Evolutionary conservation across 2,113 vertebrate genomes (phyloP).

Genomic region (Edolisoma coerulescens): DNA sequence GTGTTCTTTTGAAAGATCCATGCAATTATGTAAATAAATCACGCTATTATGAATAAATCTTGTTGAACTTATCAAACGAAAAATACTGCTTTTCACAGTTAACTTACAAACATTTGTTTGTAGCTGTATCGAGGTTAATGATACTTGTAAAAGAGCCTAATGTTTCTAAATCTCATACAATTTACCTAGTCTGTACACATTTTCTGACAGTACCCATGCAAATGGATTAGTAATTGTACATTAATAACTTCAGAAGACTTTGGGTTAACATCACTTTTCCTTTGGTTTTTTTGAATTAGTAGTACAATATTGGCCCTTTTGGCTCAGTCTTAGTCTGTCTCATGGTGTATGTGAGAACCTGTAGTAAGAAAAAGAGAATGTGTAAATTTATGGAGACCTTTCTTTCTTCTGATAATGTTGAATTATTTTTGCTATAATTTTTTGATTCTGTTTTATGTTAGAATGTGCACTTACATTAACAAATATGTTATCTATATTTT

Average conservation of each 20-base stretch:
- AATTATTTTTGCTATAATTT: background rate
- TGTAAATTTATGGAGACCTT: background rate
- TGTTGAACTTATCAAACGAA: background rate
- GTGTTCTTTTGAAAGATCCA: background rate
- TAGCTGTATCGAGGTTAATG: background rate
- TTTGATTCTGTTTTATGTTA: background rate
- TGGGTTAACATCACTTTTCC: accelerated
- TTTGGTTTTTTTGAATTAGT: background rate
- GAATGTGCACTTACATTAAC: background rate
- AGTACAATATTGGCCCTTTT: background rate
- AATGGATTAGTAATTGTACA: background rate
- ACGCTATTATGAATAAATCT: background rate
- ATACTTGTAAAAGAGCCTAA: background rate
- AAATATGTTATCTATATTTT: background rate
- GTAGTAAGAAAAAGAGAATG: background rate
- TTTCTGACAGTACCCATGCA: background rate
- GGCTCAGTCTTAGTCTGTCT: background rate
- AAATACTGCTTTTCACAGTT: background rate
- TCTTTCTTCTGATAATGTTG: background rate
- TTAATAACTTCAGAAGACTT: background rate
- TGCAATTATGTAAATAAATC: background rate
- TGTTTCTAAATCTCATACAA: background rate
- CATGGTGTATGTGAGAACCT: background rate
- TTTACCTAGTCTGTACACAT: background rate
- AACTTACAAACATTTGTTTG: background rate